Percentiles rank a stretch among this genome's conserved stretches.
Evolutionary conservation across 2,888 invertebrate species (phyloP).

Genomic region (Leptopilina syphax): DNA sequence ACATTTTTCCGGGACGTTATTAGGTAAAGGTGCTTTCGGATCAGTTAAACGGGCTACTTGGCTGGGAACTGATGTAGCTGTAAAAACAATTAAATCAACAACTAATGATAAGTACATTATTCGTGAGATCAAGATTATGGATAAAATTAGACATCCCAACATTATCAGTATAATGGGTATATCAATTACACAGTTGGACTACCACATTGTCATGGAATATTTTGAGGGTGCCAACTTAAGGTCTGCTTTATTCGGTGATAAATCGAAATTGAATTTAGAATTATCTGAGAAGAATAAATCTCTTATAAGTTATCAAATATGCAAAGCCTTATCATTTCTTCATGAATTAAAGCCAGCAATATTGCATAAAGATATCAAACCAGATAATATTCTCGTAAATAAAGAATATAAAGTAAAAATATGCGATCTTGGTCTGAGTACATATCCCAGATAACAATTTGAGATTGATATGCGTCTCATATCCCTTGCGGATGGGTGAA

Average conservation of each 20-base stretch:
- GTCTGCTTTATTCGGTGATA: neutral
- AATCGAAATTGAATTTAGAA: neutral
- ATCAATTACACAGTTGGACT: neutral
- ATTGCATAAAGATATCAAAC: constrained; percentile 43
- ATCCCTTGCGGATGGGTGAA: too few species aligned
- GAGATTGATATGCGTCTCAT: too few species aligned
- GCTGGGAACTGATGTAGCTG: constrained; percentile 24
- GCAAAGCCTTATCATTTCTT: constrained; percentile 31
- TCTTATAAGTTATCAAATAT: constrained; percentile 11
- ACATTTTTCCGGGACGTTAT: neutral
- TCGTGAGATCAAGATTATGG: constrained; percentile 7
- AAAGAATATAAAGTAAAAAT: neutral
- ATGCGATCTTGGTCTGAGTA: neutral
- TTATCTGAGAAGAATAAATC: neutral
- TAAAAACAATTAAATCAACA: constrained; percentile 1
- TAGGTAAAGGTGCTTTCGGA: constrained; percentile 15
- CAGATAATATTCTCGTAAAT: constrained; percentile 31
- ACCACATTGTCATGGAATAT: neutral
- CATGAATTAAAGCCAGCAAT: constrained; percentile 36
- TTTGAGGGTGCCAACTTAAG: neutral
- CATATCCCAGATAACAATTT: too few species aligned
- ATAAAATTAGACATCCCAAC: constrained; percentile 41
- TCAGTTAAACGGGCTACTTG: constrained; percentile 9
- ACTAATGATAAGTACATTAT: neutral
- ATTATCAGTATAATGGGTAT: constrained; percentile 27